Evolutionary conservation across 2,113 vertebrate genomes (phyloP), one percentile per base, ranked within the genome.

Genomic region (Channa maculata): DNA sequence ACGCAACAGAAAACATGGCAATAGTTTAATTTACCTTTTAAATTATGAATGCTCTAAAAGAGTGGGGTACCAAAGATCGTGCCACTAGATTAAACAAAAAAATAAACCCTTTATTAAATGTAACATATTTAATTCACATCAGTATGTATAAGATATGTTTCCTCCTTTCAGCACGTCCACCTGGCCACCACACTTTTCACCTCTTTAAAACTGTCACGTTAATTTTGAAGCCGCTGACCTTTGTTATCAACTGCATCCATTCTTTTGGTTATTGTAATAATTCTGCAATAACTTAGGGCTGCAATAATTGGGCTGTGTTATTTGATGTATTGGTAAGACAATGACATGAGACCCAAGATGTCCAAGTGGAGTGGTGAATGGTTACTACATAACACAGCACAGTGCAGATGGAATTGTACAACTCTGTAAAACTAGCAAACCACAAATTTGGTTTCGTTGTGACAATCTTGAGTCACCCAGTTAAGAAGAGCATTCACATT

Each of bases 241-340:
- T 43, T 52, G 62, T 55, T 68, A 89, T 86, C 84, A 80, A 86
- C 87, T 46, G 36, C n/a, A 15, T 83, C 54, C 61, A 46, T 64
- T 79, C 38, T 71, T 83, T 54, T 80, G 55, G 38, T 41, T 52
- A 43, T 1, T 44, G 62, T 80, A 82, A 85, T 88, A 67, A 77
- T 51, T 64, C 11, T 12, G 14, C 55, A 73, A 80, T 78, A 59
- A 45, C 43, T 49, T 50, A 61, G 63, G 58, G 70, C 69, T 33
- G 63, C 1, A 24, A 1, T 24, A 24, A 24, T 24, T 24, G 24
- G 24, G 24, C 24, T 24, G 24, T 24, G 24, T 24, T 24, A 24
- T 24, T 24, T 24, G 24, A 24, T 24, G 24, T 24, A 24, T 24
- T 24, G 24, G 24, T 24, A 24, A 24, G 24, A 24, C 24, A 24